A percentile compares a stretch with the other conserved stretches of the same genome.
Conservation (phyloP, 2,797 vertebrate species). For the Melanotaenia trifasciata region DNA sequence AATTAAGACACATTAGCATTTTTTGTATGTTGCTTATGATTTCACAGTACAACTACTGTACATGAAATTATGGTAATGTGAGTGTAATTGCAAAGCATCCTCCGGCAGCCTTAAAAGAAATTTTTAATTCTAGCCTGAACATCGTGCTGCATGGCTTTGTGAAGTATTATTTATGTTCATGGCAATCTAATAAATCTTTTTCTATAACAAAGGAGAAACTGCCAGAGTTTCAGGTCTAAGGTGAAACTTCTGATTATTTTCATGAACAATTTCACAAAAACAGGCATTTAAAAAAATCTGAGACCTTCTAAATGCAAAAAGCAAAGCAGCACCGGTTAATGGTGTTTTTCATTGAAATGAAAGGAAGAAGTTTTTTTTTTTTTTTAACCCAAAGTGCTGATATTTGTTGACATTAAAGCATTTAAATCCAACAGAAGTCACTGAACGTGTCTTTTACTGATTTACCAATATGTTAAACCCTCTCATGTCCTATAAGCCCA, state of each 20-base stretch:
- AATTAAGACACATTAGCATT: neutral
- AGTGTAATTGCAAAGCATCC: neutral
- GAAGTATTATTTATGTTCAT: conserved; percentile 11
- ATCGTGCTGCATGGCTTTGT: neutral
- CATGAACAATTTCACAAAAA: conserved; percentile 23
- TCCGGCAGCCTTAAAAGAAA: neutral
- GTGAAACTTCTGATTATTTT: conserved; percentile 14
- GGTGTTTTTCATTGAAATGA: conserved; percentile 18
- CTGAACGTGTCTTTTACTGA: conserved; percentile 39
- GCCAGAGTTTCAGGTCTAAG: neutral
- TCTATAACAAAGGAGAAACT: conserved; percentile 4
- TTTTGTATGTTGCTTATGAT: neutral
- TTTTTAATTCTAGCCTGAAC: neutral
- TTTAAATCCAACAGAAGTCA: conserved; percentile 43
- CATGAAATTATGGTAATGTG: conserved; percentile 8
- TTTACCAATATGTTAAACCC: conserved; percentile 43
- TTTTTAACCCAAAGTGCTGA: conserved; percentile 36
- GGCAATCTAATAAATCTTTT: conserved; percentile 12
- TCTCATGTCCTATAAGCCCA: conserved; percentile 6
- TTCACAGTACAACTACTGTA: neutral
- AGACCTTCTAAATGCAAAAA: conserved; percentile 26
- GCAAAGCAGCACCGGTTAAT: conserved; percentile 14
- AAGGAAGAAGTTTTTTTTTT: conserved; percentile 21
- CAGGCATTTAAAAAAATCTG: neutral
- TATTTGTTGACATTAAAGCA: conserved; percentile 41